These are phyloP conservation scores for Tetramorium alpestre DNA, from an alignment of 1,140 invertebrate genomes.

Conservation along the genomic window DNA sequence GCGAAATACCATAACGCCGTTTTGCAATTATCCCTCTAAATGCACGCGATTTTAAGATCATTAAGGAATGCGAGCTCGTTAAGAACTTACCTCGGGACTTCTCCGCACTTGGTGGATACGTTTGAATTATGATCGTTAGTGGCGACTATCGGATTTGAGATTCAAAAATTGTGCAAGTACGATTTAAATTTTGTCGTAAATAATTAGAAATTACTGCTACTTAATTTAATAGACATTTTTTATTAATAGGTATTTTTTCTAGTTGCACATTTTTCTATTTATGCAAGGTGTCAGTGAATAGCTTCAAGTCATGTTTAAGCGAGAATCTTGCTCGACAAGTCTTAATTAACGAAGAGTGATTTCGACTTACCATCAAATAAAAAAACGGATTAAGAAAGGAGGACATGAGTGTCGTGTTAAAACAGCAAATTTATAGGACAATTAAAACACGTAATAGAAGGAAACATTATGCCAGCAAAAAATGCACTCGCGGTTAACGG, in stretches of 20 bases:
- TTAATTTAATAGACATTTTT: background rate
- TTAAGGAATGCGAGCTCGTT: slow-evolving; percentile 20
- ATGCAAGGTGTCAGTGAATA: too few relatives aligned
- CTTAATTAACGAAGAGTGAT: background rate
- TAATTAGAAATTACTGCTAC: background rate
- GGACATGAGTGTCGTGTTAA: background rate
- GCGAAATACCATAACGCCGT: slow-evolving; percentile 3
- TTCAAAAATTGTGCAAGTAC: background rate
- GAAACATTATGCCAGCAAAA: slow-evolving; percentile 2
- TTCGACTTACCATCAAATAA: background rate
- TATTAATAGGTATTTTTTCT: background rate
- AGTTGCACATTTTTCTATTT: background rate
- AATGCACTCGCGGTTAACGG: background rate
- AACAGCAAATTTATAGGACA: background rate
- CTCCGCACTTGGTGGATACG: background rate
- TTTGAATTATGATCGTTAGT: slow-evolving; percentile 29
- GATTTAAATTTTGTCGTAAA: background rate
- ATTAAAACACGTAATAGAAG: slow-evolving; percentile 2
- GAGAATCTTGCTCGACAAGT: background rate
- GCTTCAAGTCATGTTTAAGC: background rate
- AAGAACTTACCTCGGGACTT: background rate
- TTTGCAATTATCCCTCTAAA: slow-evolving; percentile 40
- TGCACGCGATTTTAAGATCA: slow-evolving; percentile 28
- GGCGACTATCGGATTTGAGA: background rate
- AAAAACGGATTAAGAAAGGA: background rate